phyloP scores from a whole-genome alignment of 2,888 invertebrate species.

The Stegophylla sp. region DNA sequence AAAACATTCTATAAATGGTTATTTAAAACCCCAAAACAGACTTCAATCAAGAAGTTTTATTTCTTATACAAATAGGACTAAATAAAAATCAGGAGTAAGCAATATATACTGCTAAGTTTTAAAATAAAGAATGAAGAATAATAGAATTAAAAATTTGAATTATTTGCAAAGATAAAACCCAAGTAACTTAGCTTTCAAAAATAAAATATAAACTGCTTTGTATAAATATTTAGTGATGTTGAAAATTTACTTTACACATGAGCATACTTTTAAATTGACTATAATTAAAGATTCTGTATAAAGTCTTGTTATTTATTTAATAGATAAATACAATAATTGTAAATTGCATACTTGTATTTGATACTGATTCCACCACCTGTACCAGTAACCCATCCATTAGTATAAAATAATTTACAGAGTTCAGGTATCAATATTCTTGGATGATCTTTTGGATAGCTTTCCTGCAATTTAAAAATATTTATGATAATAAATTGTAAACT shows the following conservation, averaged over 20 bases:
- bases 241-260: neutral
- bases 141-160: no score
- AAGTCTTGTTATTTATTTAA: constrained; percentile 1
- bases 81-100: no score
- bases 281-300: neutral
- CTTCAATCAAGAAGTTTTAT: no score
- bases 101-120: no score
- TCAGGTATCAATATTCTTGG: constrained; percentile 86
- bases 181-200: neutral
- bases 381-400: constrained; percentile 94
- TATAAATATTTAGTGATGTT: no score
- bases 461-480: neutral
- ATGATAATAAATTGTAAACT: neutral
- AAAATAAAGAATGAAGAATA: no score
- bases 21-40: no score
- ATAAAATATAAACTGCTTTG: neutral
- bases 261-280: neutral
- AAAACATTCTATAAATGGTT: no score
- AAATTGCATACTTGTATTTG: constrained; percentile 73
- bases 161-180: no score
- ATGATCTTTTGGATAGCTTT: constrained; percentile 64
- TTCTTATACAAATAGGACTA: no score
- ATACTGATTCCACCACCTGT: constrained; percentile 96
- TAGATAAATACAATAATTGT: neutral
- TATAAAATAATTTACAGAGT: constrained; percentile 88